Evolutionary conservation across 1,140 invertebrate species (phyloP).

Genomic region (Aporrectodea caliginosa): DNA sequence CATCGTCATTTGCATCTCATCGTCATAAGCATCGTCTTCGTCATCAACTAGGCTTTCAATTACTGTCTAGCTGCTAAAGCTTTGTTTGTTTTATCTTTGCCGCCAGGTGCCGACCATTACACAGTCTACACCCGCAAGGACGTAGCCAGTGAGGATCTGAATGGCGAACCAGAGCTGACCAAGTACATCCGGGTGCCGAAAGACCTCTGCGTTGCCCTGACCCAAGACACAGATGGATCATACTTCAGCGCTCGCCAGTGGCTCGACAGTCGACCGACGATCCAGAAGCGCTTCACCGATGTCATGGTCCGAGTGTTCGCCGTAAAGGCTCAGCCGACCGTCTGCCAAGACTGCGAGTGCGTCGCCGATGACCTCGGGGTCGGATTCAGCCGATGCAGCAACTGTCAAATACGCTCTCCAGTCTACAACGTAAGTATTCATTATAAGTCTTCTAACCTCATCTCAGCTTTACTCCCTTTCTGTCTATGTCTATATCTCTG

Average conservation of each 20-base stretch:
- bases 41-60: background rate
- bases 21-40: background rate
- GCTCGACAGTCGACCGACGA: conserved; percentile 34
- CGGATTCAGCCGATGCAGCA: conserved; percentile 52
- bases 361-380: conserved; percentile 56
- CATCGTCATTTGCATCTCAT: too few species aligned
- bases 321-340: conserved; percentile 60
- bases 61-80: background rate
- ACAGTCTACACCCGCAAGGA: conserved; percentile 75
- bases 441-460: too few species aligned
- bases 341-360: conserved; percentile 72
- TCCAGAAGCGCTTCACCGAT: conserved; percentile 65
- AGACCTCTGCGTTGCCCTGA: conserved; percentile 70
- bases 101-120: conserved; percentile 67
- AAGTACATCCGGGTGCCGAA: conserved; percentile 71
- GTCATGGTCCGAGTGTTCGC: conserved; percentile 69
- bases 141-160: conserved; percentile 59
- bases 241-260: conserved; percentile 51
- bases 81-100: conserved; percentile 26
- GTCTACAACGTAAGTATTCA: background rate
- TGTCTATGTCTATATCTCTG: too few species aligned
- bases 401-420: conserved; percentile 35
- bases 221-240: conserved; percentile 76
- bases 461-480: too few species aligned
- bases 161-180: conserved; percentile 66